Evolutionary conservation across 2,797 vertebrate species (phyloP).

Genomic region (Pygocentrus nattereri): DNA sequence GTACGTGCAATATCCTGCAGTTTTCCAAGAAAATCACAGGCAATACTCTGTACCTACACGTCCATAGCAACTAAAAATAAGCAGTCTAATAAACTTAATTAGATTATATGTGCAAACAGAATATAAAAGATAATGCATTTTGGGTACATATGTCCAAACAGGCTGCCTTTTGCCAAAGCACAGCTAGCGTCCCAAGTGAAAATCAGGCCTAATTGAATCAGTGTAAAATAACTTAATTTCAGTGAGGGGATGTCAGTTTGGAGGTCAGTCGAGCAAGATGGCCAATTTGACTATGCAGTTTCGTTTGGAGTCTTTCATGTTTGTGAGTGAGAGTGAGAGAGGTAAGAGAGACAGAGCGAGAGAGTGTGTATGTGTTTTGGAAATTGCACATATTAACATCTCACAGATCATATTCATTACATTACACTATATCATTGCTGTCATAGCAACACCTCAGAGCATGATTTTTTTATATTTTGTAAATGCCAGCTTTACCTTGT

Average conservation of each 20-base stretch:
- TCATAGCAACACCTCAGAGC: not conserved
- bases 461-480: too few relatives aligned
- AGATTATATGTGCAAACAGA: conserved; percentile 13
- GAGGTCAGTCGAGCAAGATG: conserved; percentile 30
- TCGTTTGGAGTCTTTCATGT: conserved; percentile 9
- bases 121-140: conserved; percentile 1
- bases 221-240: conserved; percentile 34
- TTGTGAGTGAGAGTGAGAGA: not conserved
- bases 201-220: conserved; percentile 32
- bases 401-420: not conserved
- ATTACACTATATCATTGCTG: not conserved
- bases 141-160: not conserved
- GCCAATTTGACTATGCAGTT: not conserved
- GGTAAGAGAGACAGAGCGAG: not conserved
- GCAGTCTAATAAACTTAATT: not conserved
- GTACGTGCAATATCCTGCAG: not conserved
- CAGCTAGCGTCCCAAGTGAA: conserved; percentile 14
- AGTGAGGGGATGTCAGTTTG: conserved; percentile 30
- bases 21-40: not conserved
- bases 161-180: not conserved
- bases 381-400: not conserved
- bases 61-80: not conserved
- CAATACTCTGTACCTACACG: not conserved
- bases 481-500: too few relatives aligned
- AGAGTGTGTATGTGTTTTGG: not conserved